Evolutionary conservation across 2,888 invertebrate genomes (phyloP).

Genomic region (Volucella inanis): DNA sequence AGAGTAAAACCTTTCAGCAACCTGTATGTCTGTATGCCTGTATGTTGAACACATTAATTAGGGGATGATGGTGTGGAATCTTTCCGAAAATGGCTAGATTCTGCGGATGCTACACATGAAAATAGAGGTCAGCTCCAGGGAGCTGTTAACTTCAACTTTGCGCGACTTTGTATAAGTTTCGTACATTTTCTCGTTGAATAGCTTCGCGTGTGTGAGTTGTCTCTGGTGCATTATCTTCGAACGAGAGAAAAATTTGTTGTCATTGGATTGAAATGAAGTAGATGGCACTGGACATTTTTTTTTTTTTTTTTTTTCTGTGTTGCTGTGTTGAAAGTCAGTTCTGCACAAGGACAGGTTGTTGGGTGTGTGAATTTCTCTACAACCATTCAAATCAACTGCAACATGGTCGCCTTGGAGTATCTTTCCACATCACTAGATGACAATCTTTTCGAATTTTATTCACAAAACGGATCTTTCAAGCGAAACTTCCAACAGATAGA

Average conservation of each 20-base stretch:
- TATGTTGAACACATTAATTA: conserved; percentile 42
- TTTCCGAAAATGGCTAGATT: conserved; percentile 2
- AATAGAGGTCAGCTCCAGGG: conserved; percentile 23
- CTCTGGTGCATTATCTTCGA: conserved; percentile 8
- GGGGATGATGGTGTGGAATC: conserved; percentile 18
- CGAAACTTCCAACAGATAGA: conserved; percentile 62
- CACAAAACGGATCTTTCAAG: conserved; percentile 61
- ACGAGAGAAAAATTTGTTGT: neutral
- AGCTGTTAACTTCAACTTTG: conserved; percentile 46
- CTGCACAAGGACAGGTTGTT: neutral
- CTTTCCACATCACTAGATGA: conserved; percentile 38
- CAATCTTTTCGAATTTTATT: conserved; percentile 39
- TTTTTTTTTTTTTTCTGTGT: too few species aligned
- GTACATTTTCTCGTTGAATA: neutral
- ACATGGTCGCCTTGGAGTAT: conserved; percentile 10
- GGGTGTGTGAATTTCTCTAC: neutral
- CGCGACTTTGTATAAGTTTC: neutral
- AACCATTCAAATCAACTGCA: neutral
- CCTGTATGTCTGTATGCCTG: neutral
- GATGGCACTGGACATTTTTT: neutral
- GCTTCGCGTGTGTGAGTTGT: neutral
- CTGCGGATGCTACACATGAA: neutral
- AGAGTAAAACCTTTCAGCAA: conserved; percentile 25
- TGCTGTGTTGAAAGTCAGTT: neutral
- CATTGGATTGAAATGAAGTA: neutral